Evolutionary conservation across 2,888 invertebrate species (phyloP).

Genomic region (Blastobasis lacticolella): DNA sequence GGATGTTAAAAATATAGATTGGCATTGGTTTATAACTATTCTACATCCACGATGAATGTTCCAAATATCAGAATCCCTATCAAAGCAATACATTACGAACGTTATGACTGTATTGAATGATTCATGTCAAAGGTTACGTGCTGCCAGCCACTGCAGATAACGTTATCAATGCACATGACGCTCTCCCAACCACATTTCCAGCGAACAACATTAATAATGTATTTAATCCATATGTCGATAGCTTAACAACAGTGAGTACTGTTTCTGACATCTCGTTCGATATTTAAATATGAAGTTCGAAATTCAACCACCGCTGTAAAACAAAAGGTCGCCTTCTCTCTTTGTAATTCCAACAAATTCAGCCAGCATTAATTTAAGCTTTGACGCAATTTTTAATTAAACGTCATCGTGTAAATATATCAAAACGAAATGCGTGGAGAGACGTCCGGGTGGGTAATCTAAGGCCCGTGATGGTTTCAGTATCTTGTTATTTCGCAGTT

Average conservation of each 20-base stretch:
- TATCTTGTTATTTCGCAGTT: slow-evolving; percentile 71
- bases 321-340: not conserved
- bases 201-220: no score
- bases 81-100: slow-evolving; percentile 16
- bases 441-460: slow-evolving; percentile 42
- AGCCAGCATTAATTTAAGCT: slow-evolving; percentile 2
- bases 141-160: slow-evolving; percentile 6
- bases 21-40: no score
- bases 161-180: slow-evolving; percentile 1
- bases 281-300: no score
- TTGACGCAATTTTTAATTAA: slow-evolving; percentile 7
- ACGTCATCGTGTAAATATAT: slow-evolving; percentile 10
- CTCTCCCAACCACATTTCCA: no score
- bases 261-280: no score
- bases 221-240: no score
- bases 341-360: not conserved
- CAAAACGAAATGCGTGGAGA: slow-evolving; percentile 13
- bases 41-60: no score
- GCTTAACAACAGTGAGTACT: no score
- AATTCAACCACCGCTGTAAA: no score
- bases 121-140: slow-evolving; percentile 45
- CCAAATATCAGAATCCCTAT: no score
- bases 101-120: slow-evolving; percentile 40
- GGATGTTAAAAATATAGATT: no score
- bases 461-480: slow-evolving; percentile 51